phyloP scores from a whole-genome alignment of 2,888 invertebrate species.

The Drosophila parthenogenetica region DNA sequence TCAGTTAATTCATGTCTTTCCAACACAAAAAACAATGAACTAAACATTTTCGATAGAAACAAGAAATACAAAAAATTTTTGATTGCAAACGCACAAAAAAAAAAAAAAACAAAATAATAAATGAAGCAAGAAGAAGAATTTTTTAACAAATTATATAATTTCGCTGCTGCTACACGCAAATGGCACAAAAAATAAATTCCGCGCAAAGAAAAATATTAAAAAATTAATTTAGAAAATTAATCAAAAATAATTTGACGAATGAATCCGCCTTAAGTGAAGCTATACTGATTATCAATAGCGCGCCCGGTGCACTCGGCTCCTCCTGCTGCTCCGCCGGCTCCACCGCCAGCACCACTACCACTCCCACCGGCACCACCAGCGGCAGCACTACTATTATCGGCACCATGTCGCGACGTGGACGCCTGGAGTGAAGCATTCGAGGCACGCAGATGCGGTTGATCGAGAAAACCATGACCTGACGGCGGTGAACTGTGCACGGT shows the following conservation, averaged over 20 bases:
- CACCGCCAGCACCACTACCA: neutral
- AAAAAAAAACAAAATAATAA: conserved; percentile 4
- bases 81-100: conserved; percentile 15
- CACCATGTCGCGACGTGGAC: conserved; percentile 44
- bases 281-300: conserved; percentile 94
- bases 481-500: conserved; percentile 64
- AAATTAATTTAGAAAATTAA: neutral
- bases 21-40: conserved; percentile 51
- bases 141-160: conserved; percentile 51
- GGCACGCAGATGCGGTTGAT: conserved; percentile 73
- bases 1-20: conserved; percentile 76
- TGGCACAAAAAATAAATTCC: conserved; percentile 75
- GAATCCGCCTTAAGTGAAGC: conserved; percentile 86
- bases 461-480: conserved; percentile 60
- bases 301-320: conserved; percentile 83
- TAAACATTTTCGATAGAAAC: conserved; percentile 48
- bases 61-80: conserved; percentile 35
- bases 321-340: conserved; percentile 26
- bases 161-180: conserved; percentile 50
- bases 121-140: too few species aligned
- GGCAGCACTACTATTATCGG: conserved; percentile 21
- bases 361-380: conserved; percentile 27
- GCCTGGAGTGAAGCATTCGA: conserved; percentile 79
- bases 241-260: conserved; percentile 49
- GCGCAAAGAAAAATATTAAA: conserved; percentile 46